Evolutionary conservation across 2,888 invertebrate species (phyloP).

Genomic region (Hybos culiciformis): DNA sequence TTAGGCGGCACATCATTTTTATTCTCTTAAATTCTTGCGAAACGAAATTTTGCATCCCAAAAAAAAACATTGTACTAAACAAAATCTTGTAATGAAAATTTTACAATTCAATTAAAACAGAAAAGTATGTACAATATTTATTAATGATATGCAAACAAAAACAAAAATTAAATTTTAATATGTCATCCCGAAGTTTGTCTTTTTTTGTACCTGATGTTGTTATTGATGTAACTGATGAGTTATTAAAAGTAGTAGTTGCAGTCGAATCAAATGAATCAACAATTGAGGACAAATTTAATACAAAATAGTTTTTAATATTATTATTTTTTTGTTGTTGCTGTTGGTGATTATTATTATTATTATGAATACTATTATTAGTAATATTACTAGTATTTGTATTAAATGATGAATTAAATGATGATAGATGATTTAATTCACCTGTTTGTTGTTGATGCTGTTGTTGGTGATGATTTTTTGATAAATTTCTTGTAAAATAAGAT

Average conservation of each 20-base stretch:
- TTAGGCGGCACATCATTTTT: no score
- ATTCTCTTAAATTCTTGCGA: no score
- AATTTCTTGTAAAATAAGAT: background rate
- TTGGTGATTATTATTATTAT: background rate
- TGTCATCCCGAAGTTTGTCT: background rate
- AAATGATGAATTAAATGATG: background rate
- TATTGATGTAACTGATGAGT: background rate
- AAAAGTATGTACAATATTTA: no score
- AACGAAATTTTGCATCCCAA: no score
- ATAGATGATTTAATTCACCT: background rate
- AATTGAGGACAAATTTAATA: background rate
- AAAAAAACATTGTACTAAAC: no score
- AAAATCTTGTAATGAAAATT: no score
- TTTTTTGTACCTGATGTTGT: background rate
- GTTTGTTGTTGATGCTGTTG: slow-evolving; percentile 5
- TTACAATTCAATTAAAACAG: no score
- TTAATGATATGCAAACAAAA: no score
- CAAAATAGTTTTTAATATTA: background rate
- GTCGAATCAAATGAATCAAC: background rate
- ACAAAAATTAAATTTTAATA: background rate
- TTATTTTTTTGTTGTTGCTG: background rate
- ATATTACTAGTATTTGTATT: background rate
- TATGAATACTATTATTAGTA: no score
- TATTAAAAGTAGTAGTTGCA: background rate
- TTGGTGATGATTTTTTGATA: slow-evolving; percentile 3